A percentile compares a stretch with the other conserved stretches of the same genome.
phyloP scores from a whole-genome alignment of 2,113 vertebrate species.

The Ailuropoda melanoleuca region DNA sequence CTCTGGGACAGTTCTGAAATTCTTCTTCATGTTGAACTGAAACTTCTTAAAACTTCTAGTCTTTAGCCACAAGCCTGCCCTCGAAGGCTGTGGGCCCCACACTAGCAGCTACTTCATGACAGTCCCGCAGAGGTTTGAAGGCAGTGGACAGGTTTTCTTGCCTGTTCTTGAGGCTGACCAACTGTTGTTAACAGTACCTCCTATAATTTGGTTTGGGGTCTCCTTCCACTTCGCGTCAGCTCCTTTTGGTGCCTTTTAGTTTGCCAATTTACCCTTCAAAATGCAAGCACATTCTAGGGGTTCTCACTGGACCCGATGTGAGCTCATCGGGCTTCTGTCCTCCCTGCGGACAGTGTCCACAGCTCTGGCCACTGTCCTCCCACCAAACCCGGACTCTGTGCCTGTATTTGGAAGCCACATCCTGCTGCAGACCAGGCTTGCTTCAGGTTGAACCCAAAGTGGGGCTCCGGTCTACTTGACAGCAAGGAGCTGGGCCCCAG shows the following conservation, averaged over 20 bases:
- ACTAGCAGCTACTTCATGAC: no score
- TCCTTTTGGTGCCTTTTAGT: not conserved
- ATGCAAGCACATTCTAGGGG: not conserved
- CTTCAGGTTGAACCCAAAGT: not conserved
- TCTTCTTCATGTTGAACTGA: not conserved
- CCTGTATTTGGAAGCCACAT: not conserved
- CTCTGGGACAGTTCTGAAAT: not conserved
- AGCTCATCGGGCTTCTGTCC: not conserved
- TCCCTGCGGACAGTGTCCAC: no score
- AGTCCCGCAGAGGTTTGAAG: not conserved
- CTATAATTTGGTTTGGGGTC: not conserved
- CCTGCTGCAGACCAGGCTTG: not conserved
- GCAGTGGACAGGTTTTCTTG: not conserved
- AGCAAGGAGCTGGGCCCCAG: not conserved
- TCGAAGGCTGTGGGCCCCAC: not conserved
- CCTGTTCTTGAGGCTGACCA: not conserved
- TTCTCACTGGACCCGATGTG: not conserved
- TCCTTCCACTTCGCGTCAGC: not conserved
- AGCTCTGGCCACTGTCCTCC: not conserved
- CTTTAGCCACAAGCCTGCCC: not conserved
- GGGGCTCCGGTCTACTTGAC: not conserved
- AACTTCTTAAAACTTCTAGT: not conserved
- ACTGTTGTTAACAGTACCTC: not conserved
- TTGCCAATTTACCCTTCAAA: not conserved
- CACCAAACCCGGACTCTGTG: accelerated